Conservation (phyloP, 1,140 invertebrate genomes). For the Drosophila nigrodunni region DNA sequence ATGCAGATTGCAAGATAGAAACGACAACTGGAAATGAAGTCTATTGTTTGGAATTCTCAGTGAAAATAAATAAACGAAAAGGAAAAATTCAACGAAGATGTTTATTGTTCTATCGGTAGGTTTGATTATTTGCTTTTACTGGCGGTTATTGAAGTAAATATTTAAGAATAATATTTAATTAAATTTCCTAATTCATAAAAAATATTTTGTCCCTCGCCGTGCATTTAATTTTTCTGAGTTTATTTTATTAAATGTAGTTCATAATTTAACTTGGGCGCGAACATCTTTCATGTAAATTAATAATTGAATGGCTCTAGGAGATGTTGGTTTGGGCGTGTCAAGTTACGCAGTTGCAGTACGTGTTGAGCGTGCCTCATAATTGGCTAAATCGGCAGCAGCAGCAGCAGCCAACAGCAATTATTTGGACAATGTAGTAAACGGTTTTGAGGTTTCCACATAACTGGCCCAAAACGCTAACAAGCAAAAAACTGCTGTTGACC, state of each 20-base stretch:
- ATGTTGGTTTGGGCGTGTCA: constrained; percentile 17
- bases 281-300: constrained; percentile 8
- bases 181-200: no score
- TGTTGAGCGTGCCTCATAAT: constrained; percentile 71
- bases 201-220: background rate
- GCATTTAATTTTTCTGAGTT: background rate
- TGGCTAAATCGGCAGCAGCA: constrained; percentile 34
- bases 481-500: constrained; percentile 76
- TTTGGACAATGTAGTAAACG: constrained; percentile 67
- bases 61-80: background rate
- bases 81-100: background rate
- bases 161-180: no score
- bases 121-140: background rate
- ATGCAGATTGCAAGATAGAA: constrained; percentile 50
- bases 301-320: constrained; percentile 46
- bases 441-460: constrained; percentile 57
- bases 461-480: constrained; percentile 61
- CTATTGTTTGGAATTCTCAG: background rate
- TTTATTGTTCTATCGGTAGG: background rate
- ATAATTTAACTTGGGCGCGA: background rate
- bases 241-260: background rate
- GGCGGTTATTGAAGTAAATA: no score
- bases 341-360: constrained; percentile 36
- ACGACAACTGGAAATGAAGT: background rate
- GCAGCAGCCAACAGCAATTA: constrained; percentile 60